phyloP scores from a whole-genome alignment of 2,888 invertebrate species.

The Fragum fragum region DNA sequence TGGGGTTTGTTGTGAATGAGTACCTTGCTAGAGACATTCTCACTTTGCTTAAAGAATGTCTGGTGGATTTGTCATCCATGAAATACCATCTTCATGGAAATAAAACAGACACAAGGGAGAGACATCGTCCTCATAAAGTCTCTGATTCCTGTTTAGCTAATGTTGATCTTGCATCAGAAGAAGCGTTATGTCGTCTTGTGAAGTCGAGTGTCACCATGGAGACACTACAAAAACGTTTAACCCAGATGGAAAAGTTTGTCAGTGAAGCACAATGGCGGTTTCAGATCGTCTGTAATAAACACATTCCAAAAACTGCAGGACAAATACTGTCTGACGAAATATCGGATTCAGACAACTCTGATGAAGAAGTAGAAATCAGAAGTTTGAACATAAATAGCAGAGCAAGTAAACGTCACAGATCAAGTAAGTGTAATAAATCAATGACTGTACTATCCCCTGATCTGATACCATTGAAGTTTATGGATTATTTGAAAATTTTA shows the following conservation, averaged over 20 bases:
- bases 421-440: too few relatives aligned
- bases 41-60: slow-evolving; percentile 79
- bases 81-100: slow-evolving; percentile 75
- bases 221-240: slow-evolving; percentile 85
- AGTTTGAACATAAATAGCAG: slow-evolving; percentile 38
- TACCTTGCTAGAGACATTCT: slow-evolving; percentile 83
- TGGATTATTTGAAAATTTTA: too few relatives aligned
- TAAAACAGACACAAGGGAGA: slow-evolving; percentile 58
- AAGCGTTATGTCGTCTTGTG: slow-evolving; percentile 72
- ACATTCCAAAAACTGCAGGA: slow-evolving; percentile 76
- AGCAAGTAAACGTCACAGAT: slow-evolving; percentile 45
- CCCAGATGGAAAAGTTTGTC: slow-evolving; percentile 88
- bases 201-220: slow-evolving; percentile 75
- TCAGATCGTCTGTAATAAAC: slow-evolving; percentile 89
- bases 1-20: slow-evolving; percentile 82
- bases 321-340: slow-evolving; percentile 74
- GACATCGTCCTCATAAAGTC: slow-evolving; percentile 45
- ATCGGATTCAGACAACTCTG: slow-evolving; percentile 66
- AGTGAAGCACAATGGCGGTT: slow-evolving; percentile 92
- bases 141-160: slow-evolving; percentile 29
- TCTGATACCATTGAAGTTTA: too few relatives aligned
- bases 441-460: too few relatives aligned
- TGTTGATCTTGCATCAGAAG: slow-evolving; percentile 72
- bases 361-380: slow-evolving; percentile 63
- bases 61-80: slow-evolving; percentile 79